Evolutionary conservation across 2,888 invertebrate species (phyloP).

Genomic region (Dasypogon diadema): DNA sequence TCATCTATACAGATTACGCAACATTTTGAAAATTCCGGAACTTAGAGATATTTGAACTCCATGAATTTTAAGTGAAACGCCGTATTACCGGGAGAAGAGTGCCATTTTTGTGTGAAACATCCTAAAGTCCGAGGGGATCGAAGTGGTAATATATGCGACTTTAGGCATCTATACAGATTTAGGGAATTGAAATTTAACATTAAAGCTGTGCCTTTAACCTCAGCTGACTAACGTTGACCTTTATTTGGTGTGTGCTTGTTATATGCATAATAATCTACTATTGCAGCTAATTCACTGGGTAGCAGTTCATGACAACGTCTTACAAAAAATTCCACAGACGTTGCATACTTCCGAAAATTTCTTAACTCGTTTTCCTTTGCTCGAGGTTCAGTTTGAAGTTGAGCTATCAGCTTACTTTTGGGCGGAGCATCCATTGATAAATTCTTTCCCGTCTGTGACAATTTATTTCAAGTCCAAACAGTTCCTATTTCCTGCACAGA

Average conservation of each 20-base stretch:
- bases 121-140: neutral
- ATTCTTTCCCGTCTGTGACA: too few species aligned
- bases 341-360: neutral
- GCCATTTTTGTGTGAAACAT: neutral
- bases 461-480: too few species aligned
- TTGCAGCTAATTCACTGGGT: neutral
- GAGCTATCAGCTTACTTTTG: too few species aligned
- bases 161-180: neutral
- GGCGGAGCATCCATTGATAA: too few species aligned
- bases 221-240: neutral
- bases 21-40: neutral
- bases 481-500: too few species aligned
- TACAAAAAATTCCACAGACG: neutral
- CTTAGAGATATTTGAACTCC: neutral
- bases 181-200: neutral
- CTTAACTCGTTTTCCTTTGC: neutral
- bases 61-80: neutral
- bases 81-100: neutral
- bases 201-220: neutral
- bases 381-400: too few species aligned
- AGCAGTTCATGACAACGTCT: neutral
- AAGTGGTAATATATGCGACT: neutral
- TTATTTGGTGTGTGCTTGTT: neutral
- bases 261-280: neutral
- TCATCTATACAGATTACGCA: constrained; percentile 11